A percentile compares a stretch with the other conserved stretches of the same genome.
Conservation (phyloP, 2,888 invertebrate genomes). For the Phragmatobia fuliginosa region DNA sequence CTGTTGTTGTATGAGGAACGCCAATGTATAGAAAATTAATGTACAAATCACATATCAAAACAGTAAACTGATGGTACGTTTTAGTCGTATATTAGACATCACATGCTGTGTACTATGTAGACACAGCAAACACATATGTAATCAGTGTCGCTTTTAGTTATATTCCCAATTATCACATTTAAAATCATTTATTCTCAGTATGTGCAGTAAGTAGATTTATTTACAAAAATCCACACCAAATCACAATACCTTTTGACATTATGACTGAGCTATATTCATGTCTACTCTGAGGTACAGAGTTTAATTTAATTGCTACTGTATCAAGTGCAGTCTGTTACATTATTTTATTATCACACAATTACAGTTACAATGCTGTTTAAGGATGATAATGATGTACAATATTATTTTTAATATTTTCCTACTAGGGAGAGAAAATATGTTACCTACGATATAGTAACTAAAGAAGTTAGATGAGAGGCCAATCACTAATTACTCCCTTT, state of each 20-base stretch:
- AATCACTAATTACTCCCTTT: too few relatives aligned
- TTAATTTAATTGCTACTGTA: background rate
- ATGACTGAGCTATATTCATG: background rate
- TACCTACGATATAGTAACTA: background rate
- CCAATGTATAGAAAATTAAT: constrained; percentile 55
- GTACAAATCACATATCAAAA: constrained; percentile 56
- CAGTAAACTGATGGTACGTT: constrained; percentile 66
- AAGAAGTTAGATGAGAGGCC: background rate
- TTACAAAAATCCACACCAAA: background rate
- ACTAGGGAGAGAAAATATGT: background rate
- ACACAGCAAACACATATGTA: constrained; percentile 52
- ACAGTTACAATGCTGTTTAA: background rate
- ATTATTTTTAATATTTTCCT: background rate
- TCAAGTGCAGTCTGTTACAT: background rate
- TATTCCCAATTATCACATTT: constrained; percentile 46
- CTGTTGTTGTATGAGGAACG: constrained; percentile 78
- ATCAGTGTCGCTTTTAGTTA: constrained; percentile 55
- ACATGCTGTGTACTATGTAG: constrained; percentile 60
- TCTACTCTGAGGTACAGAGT: background rate
- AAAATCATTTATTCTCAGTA: constrained; percentile 45
- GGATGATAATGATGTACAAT: background rate
- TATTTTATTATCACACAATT: background rate
- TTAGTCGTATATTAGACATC: constrained; percentile 60
- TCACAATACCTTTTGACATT: constrained; percentile 1
- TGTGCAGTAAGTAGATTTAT: constrained; percentile 32